Conservation (phyloP, 2,888 invertebrate genomes). For the Drosophila lutescens region DNA sequence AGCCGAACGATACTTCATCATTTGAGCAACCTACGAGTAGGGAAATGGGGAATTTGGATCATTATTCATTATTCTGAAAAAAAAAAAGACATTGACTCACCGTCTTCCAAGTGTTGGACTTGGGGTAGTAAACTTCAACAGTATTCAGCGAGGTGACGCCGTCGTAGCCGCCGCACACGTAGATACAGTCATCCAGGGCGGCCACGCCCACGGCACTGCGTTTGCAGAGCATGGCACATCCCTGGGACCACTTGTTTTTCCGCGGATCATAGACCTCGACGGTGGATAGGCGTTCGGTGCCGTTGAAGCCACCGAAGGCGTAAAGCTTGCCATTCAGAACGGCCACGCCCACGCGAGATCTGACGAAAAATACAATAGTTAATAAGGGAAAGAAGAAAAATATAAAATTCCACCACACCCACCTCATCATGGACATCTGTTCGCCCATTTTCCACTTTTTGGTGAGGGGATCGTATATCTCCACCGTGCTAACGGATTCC, state of each 20-base stretch:
- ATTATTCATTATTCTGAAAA: background rate
- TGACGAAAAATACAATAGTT: conserved; percentile 44
- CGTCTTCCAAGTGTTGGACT: conserved; percentile 89
- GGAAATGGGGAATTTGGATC: background rate
- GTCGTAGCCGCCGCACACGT: conserved; percentile 94
- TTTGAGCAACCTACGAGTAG: conserved; percentile 81
- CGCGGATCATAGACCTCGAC: conserved; percentile 93
- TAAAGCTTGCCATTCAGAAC: conserved; percentile 91
- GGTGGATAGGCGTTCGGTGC: conserved; percentile 91
- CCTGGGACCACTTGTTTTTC: conserved; percentile 90
- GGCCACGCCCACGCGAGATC: conserved; percentile 93
- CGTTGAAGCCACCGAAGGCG: conserved; percentile 94
- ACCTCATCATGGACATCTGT: conserved; percentile 91
- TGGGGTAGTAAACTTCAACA: conserved; percentile 91
- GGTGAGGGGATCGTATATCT: conserved; percentile 90
- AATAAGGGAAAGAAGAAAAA: background rate
- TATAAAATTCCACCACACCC: background rate
- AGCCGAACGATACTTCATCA: conserved; percentile 87
- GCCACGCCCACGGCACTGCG: conserved; percentile 92
- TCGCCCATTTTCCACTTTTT: conserved; percentile 91
- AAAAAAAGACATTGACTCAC: conserved; percentile 83
- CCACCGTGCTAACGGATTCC: conserved; percentile 93
- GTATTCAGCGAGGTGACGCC: conserved; percentile 92
- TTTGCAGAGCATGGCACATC: conserved; percentile 92
- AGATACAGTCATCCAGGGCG: conserved; percentile 91